phyloP scores from a whole-genome alignment of 2,888 invertebrate species.

The Troides helena region DNA sequence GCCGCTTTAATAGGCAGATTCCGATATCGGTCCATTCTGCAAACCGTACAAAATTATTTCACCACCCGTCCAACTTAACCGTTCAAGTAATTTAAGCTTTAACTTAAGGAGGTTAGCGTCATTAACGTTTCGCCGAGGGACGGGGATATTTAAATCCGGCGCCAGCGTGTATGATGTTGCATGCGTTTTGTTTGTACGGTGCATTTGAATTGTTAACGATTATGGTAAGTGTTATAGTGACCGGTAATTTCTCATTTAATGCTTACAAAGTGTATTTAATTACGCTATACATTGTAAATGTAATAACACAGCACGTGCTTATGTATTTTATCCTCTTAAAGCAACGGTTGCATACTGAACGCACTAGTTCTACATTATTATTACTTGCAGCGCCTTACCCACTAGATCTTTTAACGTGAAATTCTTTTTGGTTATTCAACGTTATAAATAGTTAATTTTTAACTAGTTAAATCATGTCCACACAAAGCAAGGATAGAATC shows the following conservation, averaged over 20 bases:
- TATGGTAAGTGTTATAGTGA: slow-evolving; percentile 33
- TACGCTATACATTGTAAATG: slow-evolving; percentile 8
- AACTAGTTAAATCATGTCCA: slow-evolving; percentile 14
- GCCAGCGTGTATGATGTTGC: slow-evolving; percentile 51
- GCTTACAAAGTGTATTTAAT: slow-evolving; percentile 30
- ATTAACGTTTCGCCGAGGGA: slow-evolving; percentile 4
- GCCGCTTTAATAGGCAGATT: slow-evolving; percentile 70
- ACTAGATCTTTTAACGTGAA: too few relatives aligned
- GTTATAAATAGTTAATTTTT: too few relatives aligned
- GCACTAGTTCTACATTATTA: too few relatives aligned
- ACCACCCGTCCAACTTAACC: slow-evolving; percentile 24
- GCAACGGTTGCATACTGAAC: too few relatives aligned
- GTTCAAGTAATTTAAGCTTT: slow-evolving; percentile 35
- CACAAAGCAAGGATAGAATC: slow-evolving; percentile 27
- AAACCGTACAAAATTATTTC: slow-evolving; percentile 46
- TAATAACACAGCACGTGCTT: slow-evolving; percentile 18
- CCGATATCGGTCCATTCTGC: slow-evolving; percentile 64
- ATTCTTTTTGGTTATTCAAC: too few relatives aligned
- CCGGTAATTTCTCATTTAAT: slow-evolving; percentile 33
- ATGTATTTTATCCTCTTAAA: too few relatives aligned
- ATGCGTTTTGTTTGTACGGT: slow-evolving; percentile 50
- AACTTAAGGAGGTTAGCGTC: slow-evolving; percentile 13
- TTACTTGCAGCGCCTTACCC: too few relatives aligned
- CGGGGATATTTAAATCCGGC: slow-evolving; percentile 36
- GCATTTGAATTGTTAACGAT: slow-evolving; percentile 29